Conservation (phyloP, 2,888 invertebrate species). For the Synergus gifuensis region DNA sequence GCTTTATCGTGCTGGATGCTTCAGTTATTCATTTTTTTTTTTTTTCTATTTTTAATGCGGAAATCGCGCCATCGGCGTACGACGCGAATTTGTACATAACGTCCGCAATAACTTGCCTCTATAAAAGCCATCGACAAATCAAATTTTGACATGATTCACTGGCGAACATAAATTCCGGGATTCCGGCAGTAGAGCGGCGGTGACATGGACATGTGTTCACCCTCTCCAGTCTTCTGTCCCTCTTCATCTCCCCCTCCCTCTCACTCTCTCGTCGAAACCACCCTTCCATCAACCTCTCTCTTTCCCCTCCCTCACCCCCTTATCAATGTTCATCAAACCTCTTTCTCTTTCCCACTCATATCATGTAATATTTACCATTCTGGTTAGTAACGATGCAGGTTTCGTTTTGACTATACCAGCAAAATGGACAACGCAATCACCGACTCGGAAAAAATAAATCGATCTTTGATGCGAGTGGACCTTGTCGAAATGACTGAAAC, state of each 20-base stretch:
- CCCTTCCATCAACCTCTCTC: conserved; percentile 36
- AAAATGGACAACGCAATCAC: conserved; percentile 55
- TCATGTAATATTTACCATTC: conserved; percentile 68
- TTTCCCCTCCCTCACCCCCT: conserved; percentile 45
- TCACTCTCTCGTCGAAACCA: conserved; percentile 44
- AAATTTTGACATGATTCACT: conserved; percentile 78
- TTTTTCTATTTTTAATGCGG: conserved; percentile 22
- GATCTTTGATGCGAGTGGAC: conserved; percentile 52
- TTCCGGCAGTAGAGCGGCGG: conserved; percentile 74
- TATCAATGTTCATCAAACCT: conserved; percentile 33
- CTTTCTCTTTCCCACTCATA: conserved; percentile 38
- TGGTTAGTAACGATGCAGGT: conserved; percentile 65
- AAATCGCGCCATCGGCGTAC: conserved; percentile 58
- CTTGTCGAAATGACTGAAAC: conserved; percentile 34
- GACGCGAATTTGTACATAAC: conserved; percentile 73
- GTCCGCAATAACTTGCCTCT: conserved; percentile 77
- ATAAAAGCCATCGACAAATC: conserved; percentile 78
- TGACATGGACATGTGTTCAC: conserved; percentile 77
- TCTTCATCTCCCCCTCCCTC: conserved; percentile 49
- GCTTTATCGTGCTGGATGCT: conserved; percentile 8
- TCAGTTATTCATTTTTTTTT: background rate
- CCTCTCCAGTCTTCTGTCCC: conserved; percentile 61
- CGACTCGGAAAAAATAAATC: conserved; percentile 50
- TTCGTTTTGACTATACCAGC: conserved; percentile 55
- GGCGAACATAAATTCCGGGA: conserved; percentile 75